Percentiles rank a stretch among this genome's conserved stretches.
Evolutionary conservation across 2,888 invertebrate species (phyloP).

Genomic region (Eulithis testata): DNA sequence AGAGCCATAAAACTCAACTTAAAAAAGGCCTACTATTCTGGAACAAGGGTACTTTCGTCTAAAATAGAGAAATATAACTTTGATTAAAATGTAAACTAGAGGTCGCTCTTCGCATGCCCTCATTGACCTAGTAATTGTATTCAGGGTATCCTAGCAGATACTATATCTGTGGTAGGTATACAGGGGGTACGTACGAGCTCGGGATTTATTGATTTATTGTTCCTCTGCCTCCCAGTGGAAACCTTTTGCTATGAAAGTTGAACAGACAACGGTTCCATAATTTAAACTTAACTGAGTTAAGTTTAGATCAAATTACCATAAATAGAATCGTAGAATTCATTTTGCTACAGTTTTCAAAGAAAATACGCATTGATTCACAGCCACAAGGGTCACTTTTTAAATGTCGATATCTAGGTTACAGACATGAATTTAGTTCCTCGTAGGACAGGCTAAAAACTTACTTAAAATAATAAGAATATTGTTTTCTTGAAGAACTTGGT

Average conservation of each 20-base stretch:
- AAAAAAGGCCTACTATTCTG: neutral
- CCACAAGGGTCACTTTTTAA: too few relatives aligned
- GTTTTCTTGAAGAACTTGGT: too few relatives aligned
- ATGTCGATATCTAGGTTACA: too few relatives aligned
- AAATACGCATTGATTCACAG: too few relatives aligned
- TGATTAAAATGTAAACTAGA: neutral
- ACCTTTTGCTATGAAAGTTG: neutral
- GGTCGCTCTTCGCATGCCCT: neutral
- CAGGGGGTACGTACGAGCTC: slow-evolving; percentile 1
- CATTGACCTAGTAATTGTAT: slow-evolving; percentile 16
- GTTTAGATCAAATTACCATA: too few relatives aligned
- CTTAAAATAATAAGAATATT: too few relatives aligned
- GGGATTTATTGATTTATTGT: slow-evolving; percentile 29
- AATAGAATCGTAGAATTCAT: neutral
- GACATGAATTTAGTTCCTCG: too few relatives aligned
- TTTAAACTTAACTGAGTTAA: neutral
- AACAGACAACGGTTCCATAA: neutral
- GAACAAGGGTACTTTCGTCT: neutral
- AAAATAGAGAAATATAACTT: neutral
- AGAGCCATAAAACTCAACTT: too few relatives aligned
- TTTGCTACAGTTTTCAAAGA: neutral
- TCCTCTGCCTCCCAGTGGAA: neutral
- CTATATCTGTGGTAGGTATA: neutral
- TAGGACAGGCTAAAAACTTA: too few relatives aligned
- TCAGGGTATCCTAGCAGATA: slow-evolving; percentile 4